These are phyloP conservation scores for Dendronephthya gigantea DNA, from an alignment of 64 coral and sea anemone genomes.

Conservation along the genomic window DNA sequence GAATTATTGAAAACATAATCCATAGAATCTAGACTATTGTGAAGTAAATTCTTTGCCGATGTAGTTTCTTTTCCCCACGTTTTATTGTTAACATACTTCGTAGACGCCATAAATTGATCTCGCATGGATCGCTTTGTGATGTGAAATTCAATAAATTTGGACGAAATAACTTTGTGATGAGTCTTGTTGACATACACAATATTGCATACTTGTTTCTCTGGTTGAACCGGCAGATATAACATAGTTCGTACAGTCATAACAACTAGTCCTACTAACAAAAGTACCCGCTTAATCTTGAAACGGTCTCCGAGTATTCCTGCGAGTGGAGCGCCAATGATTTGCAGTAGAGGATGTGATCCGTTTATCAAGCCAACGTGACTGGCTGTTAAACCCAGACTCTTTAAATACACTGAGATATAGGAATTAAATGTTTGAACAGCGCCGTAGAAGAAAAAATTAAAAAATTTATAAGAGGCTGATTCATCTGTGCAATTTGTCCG, in stretches of 20 bases:
- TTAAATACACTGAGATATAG: background rate
- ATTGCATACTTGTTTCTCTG: background rate
- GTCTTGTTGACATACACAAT: background rate
- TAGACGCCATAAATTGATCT: background rate
- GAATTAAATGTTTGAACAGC: constrained; percentile 9
- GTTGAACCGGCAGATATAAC: background rate
- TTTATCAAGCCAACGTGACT: background rate
- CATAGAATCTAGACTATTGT: background rate
- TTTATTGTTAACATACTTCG: background rate
- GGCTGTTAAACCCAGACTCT: constrained; percentile 1
- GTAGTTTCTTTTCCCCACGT: background rate
- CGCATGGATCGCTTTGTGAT: background rate
- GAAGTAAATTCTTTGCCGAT: background rate
- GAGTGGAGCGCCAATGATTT: background rate
- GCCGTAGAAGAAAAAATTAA: constrained; percentile 3
- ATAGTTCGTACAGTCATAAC: constrained; percentile 11
- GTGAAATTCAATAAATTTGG: background rate
- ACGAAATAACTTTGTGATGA: background rate
- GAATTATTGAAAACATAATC: background rate
- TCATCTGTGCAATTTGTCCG: background rate
- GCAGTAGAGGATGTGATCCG: background rate
- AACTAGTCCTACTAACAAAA: background rate
- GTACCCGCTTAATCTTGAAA: background rate
- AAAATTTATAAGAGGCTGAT: background rate
- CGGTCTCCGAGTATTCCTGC: background rate